Base-by-base conservation (phyloP, 2,113 vertebrate genomes). In the Meriones unguiculatus region DNA sequence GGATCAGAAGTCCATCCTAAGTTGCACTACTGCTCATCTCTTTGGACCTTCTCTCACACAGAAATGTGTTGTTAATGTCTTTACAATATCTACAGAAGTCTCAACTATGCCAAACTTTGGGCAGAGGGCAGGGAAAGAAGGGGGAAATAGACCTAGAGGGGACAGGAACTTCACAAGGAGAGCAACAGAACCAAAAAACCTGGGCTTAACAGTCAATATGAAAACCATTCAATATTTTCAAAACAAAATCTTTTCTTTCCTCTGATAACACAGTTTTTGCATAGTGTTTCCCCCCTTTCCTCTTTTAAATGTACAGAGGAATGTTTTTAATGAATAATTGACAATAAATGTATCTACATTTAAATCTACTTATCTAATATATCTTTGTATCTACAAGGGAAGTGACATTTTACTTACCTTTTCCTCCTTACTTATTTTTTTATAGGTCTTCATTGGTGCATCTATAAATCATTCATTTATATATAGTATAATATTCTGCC, bases 321-420 rank as follows among this genome's bases (percentile, higher is more conserved):
- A 41, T 35, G 46, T 38, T 18, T 77, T 86, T 46, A 86, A 59
- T 89, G 73, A 69, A 89, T 95, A 94, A 38, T 69, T 87, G 94
- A 10, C 54, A 25, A 41, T 81, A 62, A 95, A 54, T 46, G 22
- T 80, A 41, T 5, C 32, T 89, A 25, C 2, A 35, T 32, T 78
- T 89, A 89, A 87, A 84, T 77, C 38, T 24, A n/a, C 5, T 1
- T 54, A 32, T 80, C 41, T 82, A 38, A 57, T 4, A 75, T 52
- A 80, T 11, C 35, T 92, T n/a, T 7, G 5, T 64, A 17, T 90
- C 62, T 62, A 20, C n/a, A 78, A 35, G 90, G 7, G 54, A 78
- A n/a, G 35, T 50, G 15, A 72, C 62, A 59, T 91, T 93, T 92
- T 72, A 62, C 9, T 87, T 72, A 67, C 10, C 81, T 89, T 72